Base-by-base conservation (phyloP, 2,113 vertebrate species). In the Chlamydotis undulata region DNA sequence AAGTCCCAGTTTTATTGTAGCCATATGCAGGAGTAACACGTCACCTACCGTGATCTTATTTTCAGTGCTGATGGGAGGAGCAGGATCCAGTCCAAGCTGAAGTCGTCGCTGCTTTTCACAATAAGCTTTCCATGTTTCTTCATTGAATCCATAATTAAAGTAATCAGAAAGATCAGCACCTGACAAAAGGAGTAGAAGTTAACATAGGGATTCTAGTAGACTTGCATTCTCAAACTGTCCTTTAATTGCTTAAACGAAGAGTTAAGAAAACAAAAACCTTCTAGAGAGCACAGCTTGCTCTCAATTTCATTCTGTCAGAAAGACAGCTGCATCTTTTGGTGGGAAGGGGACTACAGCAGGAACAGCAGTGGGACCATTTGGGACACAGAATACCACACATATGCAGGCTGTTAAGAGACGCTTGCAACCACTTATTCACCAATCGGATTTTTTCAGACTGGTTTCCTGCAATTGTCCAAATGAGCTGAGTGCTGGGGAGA, bases 121-220 rank as follows among this genome's bases (percentile, higher is more conserved):
- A 85, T 98, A 98, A 29, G 97, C 97, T 80, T 98, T 98, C 98
- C 98, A 98, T 0, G 97, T 98, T 70, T 98, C 98, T 96, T 98
- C 98, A 80, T 97, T 98, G 95, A 98, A 98, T 68, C 98, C 98
- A 3, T 98, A 98, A 91, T 98, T 98, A 80, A 98, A 98, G 67
- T 98, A 98, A 87, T 98, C 98, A 26, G 98, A 98, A 89, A 98
- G 97, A 88, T 98, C 98, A 84, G 97, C 97, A 89, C 98, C 98
- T 98, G 87, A 19, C 73, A 83, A 91, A 53, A 35, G 43, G 52
- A 63, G 70, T 2, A 90, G 8, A 52, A 23, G 52, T 89, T 65
- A 93, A 56, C 47, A 67, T 1, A 28, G 45, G 59, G 21, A 39
- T 65, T 83, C 74, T 33, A 55, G 52, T 28, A 74, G 28, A 13